These are phyloP conservation scores for Pseudopipra pipra DNA, from an alignment of 2,113 vertebrate species.

Conservation along the genomic window DNA sequence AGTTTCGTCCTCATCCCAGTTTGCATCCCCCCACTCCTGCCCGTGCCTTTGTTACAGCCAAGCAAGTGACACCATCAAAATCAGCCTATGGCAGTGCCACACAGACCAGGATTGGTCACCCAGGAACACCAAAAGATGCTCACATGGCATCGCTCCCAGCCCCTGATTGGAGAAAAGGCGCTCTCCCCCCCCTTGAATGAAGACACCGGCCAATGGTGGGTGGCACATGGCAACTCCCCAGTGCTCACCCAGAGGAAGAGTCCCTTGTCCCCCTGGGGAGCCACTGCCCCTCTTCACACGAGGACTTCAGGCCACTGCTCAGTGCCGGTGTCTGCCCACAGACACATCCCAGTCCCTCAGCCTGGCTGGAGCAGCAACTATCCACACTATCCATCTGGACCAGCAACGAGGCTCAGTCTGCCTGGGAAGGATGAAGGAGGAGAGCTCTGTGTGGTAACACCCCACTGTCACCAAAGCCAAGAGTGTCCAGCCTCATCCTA, in stretches of 20 bases:
- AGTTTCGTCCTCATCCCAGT: background rate
- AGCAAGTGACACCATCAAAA: background rate
- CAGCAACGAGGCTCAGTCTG: rapidly evolving
- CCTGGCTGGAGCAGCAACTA: background rate
- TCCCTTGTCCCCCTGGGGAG: background rate
- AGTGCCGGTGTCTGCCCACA: rapidly evolving
- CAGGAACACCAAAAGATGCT: background rate
- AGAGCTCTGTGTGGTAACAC: rapidly evolving
- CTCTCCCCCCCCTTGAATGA: background rate
- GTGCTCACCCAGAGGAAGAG: background rate
- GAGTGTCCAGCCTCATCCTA: background rate
- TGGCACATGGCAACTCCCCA: background rate
- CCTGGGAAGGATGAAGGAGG: background rate
- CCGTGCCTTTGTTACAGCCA: background rate
- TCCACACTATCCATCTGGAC: background rate
- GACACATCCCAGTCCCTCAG: rapidly evolving
- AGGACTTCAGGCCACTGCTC: rapidly evolving
- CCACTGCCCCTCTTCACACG: rapidly evolving
- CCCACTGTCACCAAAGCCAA: background rate
- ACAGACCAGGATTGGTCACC: background rate
- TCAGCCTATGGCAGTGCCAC: background rate
- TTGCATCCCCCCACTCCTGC: background rate
- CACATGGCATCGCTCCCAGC: background rate
- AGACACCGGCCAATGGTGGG: background rate
- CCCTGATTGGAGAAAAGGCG: background rate